Evolutionary conservation across 2,113 vertebrate genomes (phyloP), one percentile per base, ranked within the genome.

Genomic region (Oryzias celebensis): DNA sequence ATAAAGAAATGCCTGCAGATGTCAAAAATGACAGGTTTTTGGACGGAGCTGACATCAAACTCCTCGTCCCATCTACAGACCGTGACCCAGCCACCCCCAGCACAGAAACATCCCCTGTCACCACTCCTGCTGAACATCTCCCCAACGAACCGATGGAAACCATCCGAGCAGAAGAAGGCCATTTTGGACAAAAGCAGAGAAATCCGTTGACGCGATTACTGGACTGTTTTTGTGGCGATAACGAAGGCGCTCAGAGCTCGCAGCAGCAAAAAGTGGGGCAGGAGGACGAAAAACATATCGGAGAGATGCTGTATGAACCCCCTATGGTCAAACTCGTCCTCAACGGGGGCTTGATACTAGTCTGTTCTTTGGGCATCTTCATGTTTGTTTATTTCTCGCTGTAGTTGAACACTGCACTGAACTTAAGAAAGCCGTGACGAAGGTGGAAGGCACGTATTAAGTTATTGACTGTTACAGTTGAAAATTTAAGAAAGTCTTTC

Each of bases 321-420:
- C 94, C 95, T 0, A 91, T 87, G 85, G 88, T 94, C 55, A 98
- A 93, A 89, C 53, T 95, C 45, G 61, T 96, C 75, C 92, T 99
- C 45, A 97, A 98, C 82, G 22, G 87, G 62, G 93, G 93, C 77
- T 92, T 99, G 71, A 6, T 95, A 15, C 78, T 90, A 22, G 94
- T 98, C 71, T 97, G 95, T 88, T 94, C 89, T 0, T 72, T 98
- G 87, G 97, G 95, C 62, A 88, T 98, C 85, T 95, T 97, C 87
- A 94, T 98, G 95, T 98, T 97, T 90, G 91, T 97, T 80, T 98
- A 96, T 93, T 99, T 99, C 76, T 98, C 96, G 73, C 85, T 98
- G 80, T 98, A 94, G 84, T 56, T 53, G 36, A 60, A 58, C 4
- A 5, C 47, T 58, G 59, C 52, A 56, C 60, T 78, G 52, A 76